These are phyloP conservation scores for Drosophila emarginata DNA, from an alignment of 2,888 invertebrate genomes.

Conservation along the genomic window DNA sequence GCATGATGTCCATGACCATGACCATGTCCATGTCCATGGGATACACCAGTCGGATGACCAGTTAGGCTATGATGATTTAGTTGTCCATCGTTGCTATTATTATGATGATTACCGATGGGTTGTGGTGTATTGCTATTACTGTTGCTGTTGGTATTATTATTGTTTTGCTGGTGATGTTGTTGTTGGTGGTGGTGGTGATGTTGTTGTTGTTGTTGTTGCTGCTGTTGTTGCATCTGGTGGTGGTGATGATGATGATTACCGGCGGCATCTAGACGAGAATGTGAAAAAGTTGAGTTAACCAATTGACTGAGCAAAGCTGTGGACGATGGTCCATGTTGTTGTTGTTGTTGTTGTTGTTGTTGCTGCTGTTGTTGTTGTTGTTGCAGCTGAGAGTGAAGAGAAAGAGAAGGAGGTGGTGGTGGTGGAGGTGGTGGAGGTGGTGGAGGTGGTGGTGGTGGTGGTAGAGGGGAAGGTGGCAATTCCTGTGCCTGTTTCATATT, in stretches of 20 bases:
- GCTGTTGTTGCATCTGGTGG: constrained; percentile 52
- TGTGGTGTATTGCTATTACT: constrained; percentile 52
- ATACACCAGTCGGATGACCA: constrained; percentile 13
- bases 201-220: constrained; percentile 35
- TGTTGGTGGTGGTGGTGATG: constrained; percentile 23
- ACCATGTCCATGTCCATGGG: constrained; percentile 19
- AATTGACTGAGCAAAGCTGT: constrained; percentile 83
- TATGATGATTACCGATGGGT: constrained; percentile 29
- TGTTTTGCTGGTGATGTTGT: constrained; percentile 50
- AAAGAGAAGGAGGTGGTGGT: constrained; percentile 49
- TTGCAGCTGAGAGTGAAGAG: constrained; percentile 38
- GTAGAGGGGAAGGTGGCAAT: constrained; percentile 82
- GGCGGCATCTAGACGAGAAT: constrained; percentile 64
- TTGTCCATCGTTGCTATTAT: constrained; percentile 46
- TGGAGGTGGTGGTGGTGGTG: constrained; percentile 51
- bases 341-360: constrained; percentile 57
- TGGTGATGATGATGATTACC: constrained; percentile 75
- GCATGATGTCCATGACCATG: constrained; percentile 54
- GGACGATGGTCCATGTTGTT: constrained; percentile 82
- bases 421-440: constrained; percentile 27
- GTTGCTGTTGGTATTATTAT: constrained; percentile 53
- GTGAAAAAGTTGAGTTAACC: constrained; percentile 82
- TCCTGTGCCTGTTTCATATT: constrained; percentile 57
- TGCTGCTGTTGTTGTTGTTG: constrained; percentile 58
- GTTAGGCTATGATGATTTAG: constrained; percentile 45